Evolutionary conservation across 2,113 vertebrate genomes (phyloP).

Genomic region (Charina bottae): DNA sequence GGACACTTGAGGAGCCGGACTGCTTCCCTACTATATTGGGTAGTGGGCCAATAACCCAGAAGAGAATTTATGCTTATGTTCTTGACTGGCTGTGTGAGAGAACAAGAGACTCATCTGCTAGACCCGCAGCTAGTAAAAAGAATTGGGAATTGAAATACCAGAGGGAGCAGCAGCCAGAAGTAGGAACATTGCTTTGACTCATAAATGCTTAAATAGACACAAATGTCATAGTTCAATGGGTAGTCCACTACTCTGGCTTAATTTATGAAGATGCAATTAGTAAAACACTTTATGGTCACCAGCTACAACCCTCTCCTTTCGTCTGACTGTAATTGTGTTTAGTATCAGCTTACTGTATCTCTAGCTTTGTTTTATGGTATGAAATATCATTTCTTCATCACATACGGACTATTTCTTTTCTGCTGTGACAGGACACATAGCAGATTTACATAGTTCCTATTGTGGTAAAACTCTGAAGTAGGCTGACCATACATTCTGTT

Average conservation of each 20-base stretch:
- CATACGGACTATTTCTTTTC: not conserved
- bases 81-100: not conserved
- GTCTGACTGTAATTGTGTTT: not conserved
- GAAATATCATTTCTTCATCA: constrained; percentile 19
- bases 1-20: not conserved
- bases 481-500: too few relatives aligned
- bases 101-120: not conserved
- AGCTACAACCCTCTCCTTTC: not conserved
- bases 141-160: not conserved
- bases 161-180: not conserved
- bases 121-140: not conserved
- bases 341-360: not conserved
- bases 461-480: constrained; percentile 2
- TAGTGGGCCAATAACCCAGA: not conserved
- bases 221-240: not conserved
- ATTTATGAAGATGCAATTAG: not conserved
- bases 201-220: not conserved
- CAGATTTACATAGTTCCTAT: constrained; percentile 10
- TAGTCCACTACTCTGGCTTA: not conserved
- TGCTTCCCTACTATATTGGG: not conserved
- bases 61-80: not conserved
- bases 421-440: not conserved
- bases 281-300: not conserved
- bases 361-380: constrained; percentile 13
- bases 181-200: not conserved